Evolutionary conservation across 1,140 invertebrate species (phyloP).

Genomic region (Halyomorpha halys): DNA sequence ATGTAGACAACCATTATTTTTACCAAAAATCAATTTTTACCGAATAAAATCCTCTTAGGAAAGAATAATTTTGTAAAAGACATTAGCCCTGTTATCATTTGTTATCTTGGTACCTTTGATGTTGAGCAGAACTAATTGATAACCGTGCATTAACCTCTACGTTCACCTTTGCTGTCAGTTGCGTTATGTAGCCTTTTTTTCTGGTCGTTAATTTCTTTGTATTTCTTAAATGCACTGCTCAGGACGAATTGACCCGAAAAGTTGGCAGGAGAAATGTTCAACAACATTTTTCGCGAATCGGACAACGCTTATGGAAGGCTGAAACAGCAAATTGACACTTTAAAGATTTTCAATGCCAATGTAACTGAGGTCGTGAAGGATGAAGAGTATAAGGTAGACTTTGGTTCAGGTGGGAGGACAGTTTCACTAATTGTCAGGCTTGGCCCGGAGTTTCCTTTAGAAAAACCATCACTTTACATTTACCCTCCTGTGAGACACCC

Average conservation of each 20-base stretch:
- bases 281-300: constrained; percentile 9
- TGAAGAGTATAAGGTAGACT: constrained; percentile 58
- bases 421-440: constrained; percentile 53
- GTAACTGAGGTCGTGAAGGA: constrained; percentile 57
- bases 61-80: too few species aligned
- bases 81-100: too few species aligned
- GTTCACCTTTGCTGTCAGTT: too few species aligned
- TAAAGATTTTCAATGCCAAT: constrained; percentile 58
- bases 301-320: constrained; percentile 8
- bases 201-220: too few species aligned
- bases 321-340: constrained; percentile 50
- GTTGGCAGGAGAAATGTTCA: constrained; percentile 12
- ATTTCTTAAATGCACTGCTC: constrained; percentile 9
- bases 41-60: too few species aligned
- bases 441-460: constrained; percentile 56
- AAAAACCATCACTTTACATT: constrained; percentile 57
- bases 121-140: too few species aligned
- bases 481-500: constrained; percentile 52
- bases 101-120: too few species aligned
- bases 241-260: background rate
- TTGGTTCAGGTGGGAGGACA: constrained; percentile 47
- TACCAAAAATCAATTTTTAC: too few species aligned
- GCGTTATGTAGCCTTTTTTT: too few species aligned
- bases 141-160: too few species aligned
- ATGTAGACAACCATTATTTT: too few species aligned